phyloP scores from a whole-genome alignment of 1,140 invertebrate genomes.

The Pararge aegeria region DNA sequence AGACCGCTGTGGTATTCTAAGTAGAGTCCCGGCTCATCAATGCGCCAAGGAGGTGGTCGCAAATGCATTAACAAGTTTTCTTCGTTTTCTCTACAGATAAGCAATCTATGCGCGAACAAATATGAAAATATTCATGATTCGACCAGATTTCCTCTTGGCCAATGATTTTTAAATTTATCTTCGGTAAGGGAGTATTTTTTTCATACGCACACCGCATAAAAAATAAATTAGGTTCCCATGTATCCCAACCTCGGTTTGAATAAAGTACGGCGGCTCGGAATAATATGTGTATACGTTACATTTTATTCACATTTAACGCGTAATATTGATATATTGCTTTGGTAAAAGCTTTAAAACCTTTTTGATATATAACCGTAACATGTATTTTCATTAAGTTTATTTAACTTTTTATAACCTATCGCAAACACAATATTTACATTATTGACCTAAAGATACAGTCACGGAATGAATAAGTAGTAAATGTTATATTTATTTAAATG shows the following conservation, averaged over 20 bases:
- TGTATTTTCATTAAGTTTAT: not conserved
- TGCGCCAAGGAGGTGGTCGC: no score
- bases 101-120: constrained; percentile 24
- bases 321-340: constrained; percentile 13
- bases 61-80: no score
- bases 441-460: no score
- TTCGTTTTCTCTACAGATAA: constrained; percentile 9
- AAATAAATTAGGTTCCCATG: constrained; percentile 47
- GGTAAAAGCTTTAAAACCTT: not conserved
- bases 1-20: no score
- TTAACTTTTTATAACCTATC: no score
- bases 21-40: no score
- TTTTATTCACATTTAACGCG: constrained; percentile 11
- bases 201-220: constrained; percentile 38
- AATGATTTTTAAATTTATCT: constrained; percentile 53
- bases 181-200: constrained; percentile 35
- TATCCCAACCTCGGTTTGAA: constrained; percentile 33
- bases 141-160: constrained; percentile 38
- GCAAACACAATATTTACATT: no score
- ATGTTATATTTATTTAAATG: no score
- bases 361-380: not conserved
- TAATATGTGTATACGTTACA: constrained; percentile 29
- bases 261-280: constrained; percentile 36
- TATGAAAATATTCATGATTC: constrained; percentile 47
- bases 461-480: no score